Base-by-base conservation (phyloP, 2,797 vertebrate species). In the Rhincodon typus region DNA sequence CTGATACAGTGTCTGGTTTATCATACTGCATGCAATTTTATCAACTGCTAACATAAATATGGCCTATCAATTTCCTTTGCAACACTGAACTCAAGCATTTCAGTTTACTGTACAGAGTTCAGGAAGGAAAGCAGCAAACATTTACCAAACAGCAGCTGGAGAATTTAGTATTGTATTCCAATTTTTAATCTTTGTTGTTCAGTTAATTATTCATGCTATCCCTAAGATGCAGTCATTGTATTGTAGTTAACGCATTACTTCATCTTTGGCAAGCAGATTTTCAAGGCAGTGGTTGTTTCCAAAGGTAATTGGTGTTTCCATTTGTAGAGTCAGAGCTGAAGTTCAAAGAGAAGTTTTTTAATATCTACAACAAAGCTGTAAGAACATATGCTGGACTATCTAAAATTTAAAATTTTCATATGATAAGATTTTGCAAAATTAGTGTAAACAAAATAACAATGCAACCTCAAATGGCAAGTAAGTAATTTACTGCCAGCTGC, bases 171-270 rank as follows among this genome's bases (percentile, higher is more conserved):
- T 62, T 70, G 23, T n/a, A 94, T 94, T 69, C n/a, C n/a, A 67
- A 38, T 70, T 69, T 42, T 46, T 70, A 70, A 67, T 94, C 91
- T 70, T 70, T 70, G 19, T 70, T 70, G 21, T 7, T 1, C 91
- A 69, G 67, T 70, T 69, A 94, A 94, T 69, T 94, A 94, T 94
- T 94, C 34, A 94, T 94, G 91, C 91, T 27, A 93, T 34, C 21
- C 23, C 62, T 70, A 25, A 15, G n/a, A 70, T 94, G 21, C 25
- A 46, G 4, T n/a, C 19, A 27, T 72, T 46, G 25, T 70, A 94
- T 50, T 70, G 19, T 12, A 94, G 69, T 94, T 87, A 94, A 94
- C 42, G 46, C 8, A 94, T 69, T 70, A 69, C 93, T 94, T 70
- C 42, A 70, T 94, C 42, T 70, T 69, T 69, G 38, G 38, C 30